Conservation (phyloP, 37 sponge, comb jelly and placozoan genomes). For the Crambe crambe region DNA sequence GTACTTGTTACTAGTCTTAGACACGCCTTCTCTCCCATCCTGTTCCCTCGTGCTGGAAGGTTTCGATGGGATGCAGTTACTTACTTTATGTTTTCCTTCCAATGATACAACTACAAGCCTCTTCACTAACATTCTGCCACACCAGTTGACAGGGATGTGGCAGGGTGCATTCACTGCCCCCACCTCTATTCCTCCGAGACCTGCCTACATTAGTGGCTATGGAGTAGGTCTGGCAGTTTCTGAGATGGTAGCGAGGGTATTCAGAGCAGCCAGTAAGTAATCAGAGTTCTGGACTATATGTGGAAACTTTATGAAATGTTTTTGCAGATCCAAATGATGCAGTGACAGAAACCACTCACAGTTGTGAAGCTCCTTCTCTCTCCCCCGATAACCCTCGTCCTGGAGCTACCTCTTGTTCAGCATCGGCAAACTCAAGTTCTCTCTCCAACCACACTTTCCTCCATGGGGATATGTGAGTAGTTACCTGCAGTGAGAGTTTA, state of each 20-base stretch:
- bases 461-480: constrained; percentile 71
- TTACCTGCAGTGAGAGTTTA: not conserved
- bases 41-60: constrained; percentile 16
- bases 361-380: constrained; percentile 18
- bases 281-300: no score
- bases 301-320: no score
- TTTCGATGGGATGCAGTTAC: not conserved
- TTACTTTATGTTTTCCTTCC: not conserved
- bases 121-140: constrained; percentile 61
- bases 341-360: constrained; percentile 15
- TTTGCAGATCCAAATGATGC: constrained; percentile 54
- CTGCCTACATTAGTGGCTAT: constrained; percentile 56
- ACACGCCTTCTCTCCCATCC: constrained; percentile 5
- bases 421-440: not conserved
- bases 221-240: constrained; percentile 45
- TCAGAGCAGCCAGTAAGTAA: constrained; percentile 42
- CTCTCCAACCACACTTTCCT: constrained; percentile 56
- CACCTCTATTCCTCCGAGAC: constrained; percentile 28
- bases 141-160: constrained; percentile 35
- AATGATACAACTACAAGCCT: constrained; percentile 15
- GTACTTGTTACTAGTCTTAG: constrained; percentile 19
- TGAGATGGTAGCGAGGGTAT: constrained; percentile 22
- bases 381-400: constrained; percentile 38
- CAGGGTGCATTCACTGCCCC: constrained; percentile 19
- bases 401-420: constrained; percentile 17